Evolutionary conservation across 2,113 vertebrate species (phyloP), one percentile per base, ranked within the genome.

Genomic region (Catharus fuscescens): DNA sequence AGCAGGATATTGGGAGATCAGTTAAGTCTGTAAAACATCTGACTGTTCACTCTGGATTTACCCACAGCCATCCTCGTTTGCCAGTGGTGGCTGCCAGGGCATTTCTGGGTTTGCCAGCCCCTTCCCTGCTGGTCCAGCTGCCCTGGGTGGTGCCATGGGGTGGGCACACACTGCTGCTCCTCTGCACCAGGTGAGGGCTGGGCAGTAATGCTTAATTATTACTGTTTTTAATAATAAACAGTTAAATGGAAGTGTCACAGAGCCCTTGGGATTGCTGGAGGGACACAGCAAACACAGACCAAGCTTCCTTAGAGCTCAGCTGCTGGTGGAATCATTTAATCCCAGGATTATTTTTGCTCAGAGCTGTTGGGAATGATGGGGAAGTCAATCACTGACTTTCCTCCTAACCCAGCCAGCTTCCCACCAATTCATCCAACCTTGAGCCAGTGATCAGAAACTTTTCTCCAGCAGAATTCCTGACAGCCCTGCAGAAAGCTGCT

Each of bases 1-100:
- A 80, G 21, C 67, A 93, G 88, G 76, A 76, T 95, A 69, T 88
- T 80, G 78, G 76, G 72, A 93, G 76, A 88, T 90, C 71, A 67
- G 65, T 29, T 60, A 86, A 88, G 52, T 38, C 90, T 94, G 65
- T 78, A 71, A 72, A 95, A 70, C 36, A 78, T 56, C 85, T 9
- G 31, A 88, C 28, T 80, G 17, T 31, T 88, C 60, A 6, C 32
- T 80, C 59, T 64, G 48, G 52, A 8, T 92, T 64, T 72, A 29
- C 54, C 72, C 80, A 18, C 40, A 44, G 52, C 67, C 1, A 0
- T 19, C 23, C 60, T 86, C 0, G 0, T 59, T 25, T 95, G 72
- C 48, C 65, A 78, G 4, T 0, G 3, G 80, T 54, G 78, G 25
- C 44, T 2, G 2, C 62, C 53, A 59, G 48, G 67, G 26, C 10